Evolutionary conservation across 2,797 vertebrate species (phyloP).

Genomic region (Hybognathus amarus): DNA sequence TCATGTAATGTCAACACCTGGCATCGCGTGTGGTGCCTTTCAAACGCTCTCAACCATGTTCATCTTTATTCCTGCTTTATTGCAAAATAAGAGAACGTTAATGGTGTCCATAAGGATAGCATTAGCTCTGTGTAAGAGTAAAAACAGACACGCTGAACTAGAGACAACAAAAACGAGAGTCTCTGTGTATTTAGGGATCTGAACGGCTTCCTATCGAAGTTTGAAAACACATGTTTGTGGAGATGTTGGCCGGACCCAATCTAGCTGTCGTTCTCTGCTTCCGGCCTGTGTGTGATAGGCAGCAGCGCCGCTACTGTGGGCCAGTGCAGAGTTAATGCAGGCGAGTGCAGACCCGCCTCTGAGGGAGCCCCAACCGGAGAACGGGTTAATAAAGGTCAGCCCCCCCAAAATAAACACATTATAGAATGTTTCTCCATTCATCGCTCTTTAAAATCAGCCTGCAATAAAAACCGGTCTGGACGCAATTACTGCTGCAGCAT

Average conservation of each 20-base stretch:
- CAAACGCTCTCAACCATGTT: slow-evolving; percentile 55
- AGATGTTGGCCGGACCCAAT: slow-evolving; percentile 74
- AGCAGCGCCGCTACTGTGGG: slow-evolving; percentile 81
- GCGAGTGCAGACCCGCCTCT: slow-evolving; percentile 79
- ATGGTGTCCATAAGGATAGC: slow-evolving; percentile 3
- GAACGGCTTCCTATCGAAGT: slow-evolving; percentile 43
- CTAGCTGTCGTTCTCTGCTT: slow-evolving; percentile 85
- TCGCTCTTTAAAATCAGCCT: slow-evolving; percentile 96
- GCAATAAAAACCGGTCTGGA: slow-evolving; percentile 94
- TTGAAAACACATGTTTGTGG: slow-evolving; percentile 61
- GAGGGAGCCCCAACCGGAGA: slow-evolving; percentile 88
- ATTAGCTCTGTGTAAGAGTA: slow-evolving; percentile 30
- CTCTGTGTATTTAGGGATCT: slow-evolving; percentile 52
- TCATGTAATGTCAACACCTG: slow-evolving; percentile 66
- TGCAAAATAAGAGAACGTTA: slow-evolving; percentile 37
- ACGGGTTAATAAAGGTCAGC: slow-evolving; percentile 99
- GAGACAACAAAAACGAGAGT: slow-evolving; percentile 53
- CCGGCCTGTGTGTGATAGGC: slow-evolving; percentile 79
- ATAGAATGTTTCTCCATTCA: slow-evolving; percentile 94
- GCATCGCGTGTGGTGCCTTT: slow-evolving; percentile 29
- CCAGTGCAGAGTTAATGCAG: slow-evolving; percentile 84
- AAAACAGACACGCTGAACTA: slow-evolving; percentile 50
- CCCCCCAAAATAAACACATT: slow-evolving; percentile 97
- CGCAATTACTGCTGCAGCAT: slow-evolving; percentile 93
- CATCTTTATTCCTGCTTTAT: slow-evolving; percentile 41